These are phyloP conservation scores for Hydrolagus colliei DNA, from an alignment of 2,797 vertebrate species.

Conservation along the genomic window DNA sequence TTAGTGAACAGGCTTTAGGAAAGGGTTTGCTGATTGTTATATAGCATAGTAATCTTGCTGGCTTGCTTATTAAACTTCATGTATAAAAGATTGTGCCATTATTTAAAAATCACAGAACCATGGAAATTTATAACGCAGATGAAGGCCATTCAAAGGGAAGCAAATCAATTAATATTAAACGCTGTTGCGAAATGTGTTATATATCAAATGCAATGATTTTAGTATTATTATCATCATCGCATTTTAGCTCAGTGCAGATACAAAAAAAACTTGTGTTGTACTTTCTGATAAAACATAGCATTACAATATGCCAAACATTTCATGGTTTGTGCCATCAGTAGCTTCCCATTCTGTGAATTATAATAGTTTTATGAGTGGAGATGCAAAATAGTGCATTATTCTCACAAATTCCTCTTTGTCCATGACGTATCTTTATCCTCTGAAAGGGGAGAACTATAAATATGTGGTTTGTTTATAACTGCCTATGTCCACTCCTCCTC, in stretches of 20 bases:
- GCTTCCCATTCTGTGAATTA: neutral
- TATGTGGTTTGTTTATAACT: neutral
- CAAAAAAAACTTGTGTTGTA: neutral
- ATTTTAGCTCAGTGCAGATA: neutral
- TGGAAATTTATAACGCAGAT: too few relatives aligned
- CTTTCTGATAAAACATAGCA: neutral
- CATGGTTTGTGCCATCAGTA: neutral
- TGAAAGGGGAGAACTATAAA: neutral
- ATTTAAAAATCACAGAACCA: neutral
- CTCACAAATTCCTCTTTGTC: neutral
- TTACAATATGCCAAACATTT: neutral
- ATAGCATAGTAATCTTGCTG: neutral
- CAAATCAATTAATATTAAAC: neutral
- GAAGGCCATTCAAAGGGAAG: too few relatives aligned
- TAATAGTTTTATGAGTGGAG: neutral
- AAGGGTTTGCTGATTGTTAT: neutral
- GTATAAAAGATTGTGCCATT: neutral
- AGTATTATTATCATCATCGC: too few relatives aligned
- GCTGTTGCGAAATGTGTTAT: conserved; percentile 19
- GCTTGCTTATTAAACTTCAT: neutral
- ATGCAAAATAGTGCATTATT: neutral
- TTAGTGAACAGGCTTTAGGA: neutral
- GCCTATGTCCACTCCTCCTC: neutral
- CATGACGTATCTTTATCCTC: neutral
- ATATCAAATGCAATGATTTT: too few relatives aligned